A percentile compares a stretch with the other conserved stretches of the same genome.
Conservation (phyloP, 2,113 vertebrate genomes). For the Nibea albiflora region DNA sequence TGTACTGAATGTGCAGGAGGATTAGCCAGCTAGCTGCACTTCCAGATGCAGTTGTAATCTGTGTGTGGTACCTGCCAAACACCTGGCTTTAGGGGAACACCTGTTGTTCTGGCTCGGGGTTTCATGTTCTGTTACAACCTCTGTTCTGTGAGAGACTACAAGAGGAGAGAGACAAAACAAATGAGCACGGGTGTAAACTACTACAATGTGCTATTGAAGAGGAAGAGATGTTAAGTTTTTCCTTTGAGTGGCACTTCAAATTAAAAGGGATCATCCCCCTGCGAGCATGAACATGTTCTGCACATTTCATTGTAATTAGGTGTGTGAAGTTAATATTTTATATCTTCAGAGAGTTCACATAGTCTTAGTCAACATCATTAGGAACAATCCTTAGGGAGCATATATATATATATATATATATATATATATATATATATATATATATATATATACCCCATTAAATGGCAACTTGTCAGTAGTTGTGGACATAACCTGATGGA, state of each 20-base stretch:
- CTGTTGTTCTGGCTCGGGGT: constrained; percentile 4
- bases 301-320: background rate
- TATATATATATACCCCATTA: background rate
- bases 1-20: background rate
- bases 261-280: background rate
- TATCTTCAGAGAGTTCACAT: background rate
- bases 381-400: background rate
- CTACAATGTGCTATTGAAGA: background rate
- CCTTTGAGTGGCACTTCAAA: background rate
- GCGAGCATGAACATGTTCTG: no score
- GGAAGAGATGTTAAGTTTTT: background rate
- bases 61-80: constrained; percentile 76
- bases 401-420: no score
- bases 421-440: no score
- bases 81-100: constrained; percentile 44
- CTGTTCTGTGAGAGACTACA: constrained; percentile 45
- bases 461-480: background rate
- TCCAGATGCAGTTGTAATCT: background rate
- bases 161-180: constrained; percentile 12
- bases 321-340: background rate
- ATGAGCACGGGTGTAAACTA: background rate
- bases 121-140: constrained; percentile 22
- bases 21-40: background rate
- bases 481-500: background rate
- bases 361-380: background rate